phyloP scores from a whole-genome alignment of 2,113 vertebrate genomes.

The Salvelinus fontinalis region DNA sequence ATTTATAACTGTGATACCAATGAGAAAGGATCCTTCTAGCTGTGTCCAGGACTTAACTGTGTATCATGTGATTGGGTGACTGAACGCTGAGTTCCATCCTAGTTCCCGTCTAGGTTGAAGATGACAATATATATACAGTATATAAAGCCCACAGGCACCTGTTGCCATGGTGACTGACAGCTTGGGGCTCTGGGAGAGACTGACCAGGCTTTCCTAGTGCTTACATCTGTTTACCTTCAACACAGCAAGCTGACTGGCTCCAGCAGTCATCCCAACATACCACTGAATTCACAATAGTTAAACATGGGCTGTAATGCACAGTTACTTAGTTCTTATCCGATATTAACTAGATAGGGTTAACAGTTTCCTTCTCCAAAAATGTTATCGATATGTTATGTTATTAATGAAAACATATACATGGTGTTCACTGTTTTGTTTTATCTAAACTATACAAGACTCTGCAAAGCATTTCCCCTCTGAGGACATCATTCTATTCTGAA shows the following conservation, averaged over 20 bases:
- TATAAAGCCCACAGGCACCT: slow-evolving; percentile 50
- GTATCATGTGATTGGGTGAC: slow-evolving; percentile 17
- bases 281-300: neutral
- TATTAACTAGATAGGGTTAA: no score
- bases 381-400: neutral
- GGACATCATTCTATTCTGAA: neutral
- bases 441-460: neutral
- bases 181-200: slow-evolving; percentile 39
- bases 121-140: no score
- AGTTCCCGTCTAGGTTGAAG: slow-evolving; percentile 32
- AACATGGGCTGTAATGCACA: neutral
- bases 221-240: slow-evolving; percentile 15
- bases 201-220: slow-evolving; percentile 22
- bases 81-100: slow-evolving; percentile 53
- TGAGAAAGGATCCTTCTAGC: slow-evolving; percentile 36
- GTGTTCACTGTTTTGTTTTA: neutral
- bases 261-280: neutral
- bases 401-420: neutral
- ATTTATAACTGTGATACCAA: slow-evolving; percentile 53
- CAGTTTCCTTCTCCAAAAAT: neutral
- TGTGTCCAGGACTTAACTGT: slow-evolving; percentile 23
- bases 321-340: no score
- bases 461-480: neutral
- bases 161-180: slow-evolving; percentile 61
- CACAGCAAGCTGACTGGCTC: neutral